A percentile compares a stretch with the other conserved stretches of the same genome.
Conservation (phyloP, 2,797 vertebrate species). For the Cryptoprocta ferox region DNA sequence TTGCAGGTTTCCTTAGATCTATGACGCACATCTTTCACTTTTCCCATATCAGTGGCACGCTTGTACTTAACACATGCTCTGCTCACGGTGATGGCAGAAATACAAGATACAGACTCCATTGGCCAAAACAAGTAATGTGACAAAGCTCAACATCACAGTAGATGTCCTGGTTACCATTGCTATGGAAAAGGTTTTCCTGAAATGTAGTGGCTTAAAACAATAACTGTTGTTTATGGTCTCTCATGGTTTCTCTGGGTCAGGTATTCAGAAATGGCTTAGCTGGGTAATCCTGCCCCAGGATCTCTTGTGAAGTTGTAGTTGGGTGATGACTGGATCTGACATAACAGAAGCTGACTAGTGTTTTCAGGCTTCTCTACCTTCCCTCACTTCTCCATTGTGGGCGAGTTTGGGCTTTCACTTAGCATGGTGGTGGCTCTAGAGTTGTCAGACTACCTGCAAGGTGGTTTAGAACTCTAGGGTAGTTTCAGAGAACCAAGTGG, state of each 20-base stretch:
- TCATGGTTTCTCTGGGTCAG: not conserved
- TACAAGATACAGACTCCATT: not conserved
- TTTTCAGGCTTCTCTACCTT: not conserved
- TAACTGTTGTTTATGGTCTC: not conserved
- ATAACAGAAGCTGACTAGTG: not conserved
- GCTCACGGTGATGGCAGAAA: not conserved
- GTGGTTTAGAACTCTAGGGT: not conserved
- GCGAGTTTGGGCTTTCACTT: not conserved
- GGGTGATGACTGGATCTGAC: not conserved
- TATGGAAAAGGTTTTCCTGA: not conserved
- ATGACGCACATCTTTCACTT: not conserved
- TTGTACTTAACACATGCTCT: not conserved
- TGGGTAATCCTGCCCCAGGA: not conserved
- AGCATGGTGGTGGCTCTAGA: not conserved
- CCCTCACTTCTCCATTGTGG: not conserved
- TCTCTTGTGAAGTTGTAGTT: not conserved
- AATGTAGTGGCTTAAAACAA: slow-evolving; percentile 6
- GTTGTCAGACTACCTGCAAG: not conserved
- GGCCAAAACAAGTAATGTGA: slow-evolving; percentile 17
- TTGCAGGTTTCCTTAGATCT: not conserved
- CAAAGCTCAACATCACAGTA: not conserved
- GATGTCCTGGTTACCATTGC: not conserved
- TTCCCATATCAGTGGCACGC: not conserved
- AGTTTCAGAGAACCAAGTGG: not conserved
- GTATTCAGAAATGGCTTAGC: not conserved